Evolutionary conservation across 2,888 invertebrate genomes (phyloP), one percentile per base, ranked within the genome.

Genomic region (Nomada flava): DNA sequence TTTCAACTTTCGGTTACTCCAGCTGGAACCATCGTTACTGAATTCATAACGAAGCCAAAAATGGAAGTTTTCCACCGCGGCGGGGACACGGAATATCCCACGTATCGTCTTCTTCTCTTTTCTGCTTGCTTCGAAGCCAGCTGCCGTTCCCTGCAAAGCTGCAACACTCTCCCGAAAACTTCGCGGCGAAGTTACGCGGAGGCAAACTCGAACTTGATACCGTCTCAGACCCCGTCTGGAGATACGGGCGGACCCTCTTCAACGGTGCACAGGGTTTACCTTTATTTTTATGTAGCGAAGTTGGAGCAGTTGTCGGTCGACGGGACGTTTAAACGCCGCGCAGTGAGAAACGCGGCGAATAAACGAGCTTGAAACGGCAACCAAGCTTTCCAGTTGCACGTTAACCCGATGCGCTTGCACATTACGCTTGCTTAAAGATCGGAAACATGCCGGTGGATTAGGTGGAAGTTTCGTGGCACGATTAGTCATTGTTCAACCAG

Each of bases 281-380:
- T 86, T 89, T 86, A 90, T 88, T 90, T 89, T 88, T 90, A 90
- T 86, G 84, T 81, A 82, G 82, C 63, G 73, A 82, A 83, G 75
- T 84, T 86, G 73, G 23, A 36, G 63, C 63, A 65, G 71, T 71
- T 74, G 71, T 68, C 59, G 73, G 59, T 67, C 71, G 52, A 29
- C 65, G 59, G 55, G n/a, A 62, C 74, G 79, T 47, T 82, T 86
- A 79, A 85, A 83, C 79, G 76, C 42, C 55, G 52, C 64, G 50
- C 68, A 47, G 20, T 26, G 69, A 57, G 65, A 47, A 63, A 67
- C 74, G 47, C 29, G n/a, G 36, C n/a, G 52, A 20, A 62, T 80
- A 77, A 80, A 80, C 71, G 60, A 23, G 29, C 47, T 11, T 53
- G 53, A 63, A 73, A 68, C 18, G 13, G 52, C 15, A 42, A 64